Conservation (phyloP, 2,888 invertebrate species). For the Ormyrus pomaceus region DNA sequence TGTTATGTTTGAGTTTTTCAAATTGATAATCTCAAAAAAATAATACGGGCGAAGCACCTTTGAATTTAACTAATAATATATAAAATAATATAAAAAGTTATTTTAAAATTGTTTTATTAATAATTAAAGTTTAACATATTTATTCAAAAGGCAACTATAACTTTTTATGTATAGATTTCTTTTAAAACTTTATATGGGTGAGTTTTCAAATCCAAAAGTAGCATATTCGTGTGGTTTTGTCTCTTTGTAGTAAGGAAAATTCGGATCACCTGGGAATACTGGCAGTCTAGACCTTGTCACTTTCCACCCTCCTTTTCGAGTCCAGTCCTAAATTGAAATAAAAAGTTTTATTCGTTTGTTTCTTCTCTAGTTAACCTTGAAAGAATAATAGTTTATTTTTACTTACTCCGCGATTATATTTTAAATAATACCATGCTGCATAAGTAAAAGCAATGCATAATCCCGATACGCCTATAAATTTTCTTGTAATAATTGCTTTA, state of each 20-base stretch:
- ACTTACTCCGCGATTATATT: conserved; percentile 89
- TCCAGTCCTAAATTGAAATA: conserved; percentile 83
- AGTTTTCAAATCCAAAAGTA: conserved; percentile 83
- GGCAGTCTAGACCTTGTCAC: conserved; percentile 78
- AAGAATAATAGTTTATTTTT: conserved; percentile 15
- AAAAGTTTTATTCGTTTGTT: conserved; percentile 6
- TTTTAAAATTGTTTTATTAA: neutral
- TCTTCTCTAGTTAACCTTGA: neutral
- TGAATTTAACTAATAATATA: no score
- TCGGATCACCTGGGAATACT: conserved; percentile 83
- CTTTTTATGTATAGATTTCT: conserved; percentile 27
- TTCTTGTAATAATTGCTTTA: conserved; percentile 80
- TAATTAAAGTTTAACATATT: conserved; percentile 35
- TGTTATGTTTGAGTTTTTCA: no score
- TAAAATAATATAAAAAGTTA: neutral
- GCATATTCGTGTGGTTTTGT: conserved; percentile 83
- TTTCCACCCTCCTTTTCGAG: conserved; percentile 85
- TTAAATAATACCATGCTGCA: conserved; percentile 84
- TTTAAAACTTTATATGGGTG: conserved; percentile 75
- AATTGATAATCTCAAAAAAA: no score
- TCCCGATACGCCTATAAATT: conserved; percentile 71
- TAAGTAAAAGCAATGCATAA: conserved; percentile 76
- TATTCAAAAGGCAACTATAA: conserved; percentile 43
- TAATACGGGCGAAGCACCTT: no score
- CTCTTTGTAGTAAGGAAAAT: conserved; percentile 81